Conservation (phyloP, 2,113 vertebrate species). For the Mionectes macconnelli region DNA sequence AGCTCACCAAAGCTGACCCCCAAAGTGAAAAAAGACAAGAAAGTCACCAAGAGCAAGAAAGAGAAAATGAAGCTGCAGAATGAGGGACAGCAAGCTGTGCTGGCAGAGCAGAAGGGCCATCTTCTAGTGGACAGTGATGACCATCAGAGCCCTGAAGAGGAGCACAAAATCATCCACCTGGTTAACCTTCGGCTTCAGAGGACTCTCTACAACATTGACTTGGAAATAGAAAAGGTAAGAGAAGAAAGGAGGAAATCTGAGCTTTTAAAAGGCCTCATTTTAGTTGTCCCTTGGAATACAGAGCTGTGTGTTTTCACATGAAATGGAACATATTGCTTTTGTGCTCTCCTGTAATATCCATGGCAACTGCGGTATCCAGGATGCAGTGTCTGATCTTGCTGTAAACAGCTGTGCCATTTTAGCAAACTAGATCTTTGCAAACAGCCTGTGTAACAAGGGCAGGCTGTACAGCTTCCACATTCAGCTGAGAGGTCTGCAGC, state of each 20-base stretch:
- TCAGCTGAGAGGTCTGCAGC: background rate
- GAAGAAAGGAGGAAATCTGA: background rate
- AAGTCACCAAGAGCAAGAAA: conserved; percentile 72
- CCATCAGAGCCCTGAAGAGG: conserved; percentile 79
- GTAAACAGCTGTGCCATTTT: conserved; percentile 34
- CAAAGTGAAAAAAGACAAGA: conserved; percentile 80
- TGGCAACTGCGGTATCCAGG: conserved; percentile 18
- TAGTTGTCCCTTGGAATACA: background rate
- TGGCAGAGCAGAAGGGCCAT: conserved; percentile 84
- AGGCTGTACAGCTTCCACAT: background rate
- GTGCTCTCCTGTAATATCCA: conserved; percentile 19
- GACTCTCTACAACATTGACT: conserved; percentile 84
- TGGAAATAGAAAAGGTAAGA: conserved; percentile 82
- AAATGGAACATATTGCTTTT: background rate
- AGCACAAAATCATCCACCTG: conserved; percentile 72
- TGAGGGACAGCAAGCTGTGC: conserved; percentile 72
- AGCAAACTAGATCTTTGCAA: background rate
- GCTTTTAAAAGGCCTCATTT: background rate
- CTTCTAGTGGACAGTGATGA: conserved; percentile 82
- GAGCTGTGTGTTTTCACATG: background rate
- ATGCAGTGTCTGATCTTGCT: conserved; percentile 2
- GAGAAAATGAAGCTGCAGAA: conserved; percentile 74
- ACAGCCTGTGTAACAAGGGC: background rate
- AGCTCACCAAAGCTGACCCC: conserved; percentile 88
- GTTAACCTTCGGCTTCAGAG: conserved; percentile 81